Evolutionary conservation across 1,140 invertebrate species (phyloP), one percentile per base, ranked within the genome.

Genomic region (Cydia fagiglandana): DNA sequence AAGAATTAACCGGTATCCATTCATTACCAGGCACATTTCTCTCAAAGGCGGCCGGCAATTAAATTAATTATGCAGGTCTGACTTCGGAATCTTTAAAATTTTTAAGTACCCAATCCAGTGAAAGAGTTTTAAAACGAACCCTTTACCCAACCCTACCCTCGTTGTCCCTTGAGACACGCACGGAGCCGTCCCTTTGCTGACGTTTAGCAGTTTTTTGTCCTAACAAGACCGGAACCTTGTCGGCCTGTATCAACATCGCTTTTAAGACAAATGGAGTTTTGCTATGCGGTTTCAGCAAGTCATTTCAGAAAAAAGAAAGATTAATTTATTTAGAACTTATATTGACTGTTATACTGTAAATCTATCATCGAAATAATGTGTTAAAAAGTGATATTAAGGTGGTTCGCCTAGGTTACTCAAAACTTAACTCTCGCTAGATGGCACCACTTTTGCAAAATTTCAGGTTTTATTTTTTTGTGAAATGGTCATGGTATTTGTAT

Each of bases 41-140:
- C 30, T 38, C 64, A 30, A 68, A 68, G 34, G 9, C 28, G 7
- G 66, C 13, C n/a, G 38, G 28, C 66, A 41, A 45, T 70, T 70
- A 38, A 70, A 70, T 70, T 70, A 70, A 70, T 70, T 70, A 70
- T 70, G 66, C 66, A 70, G 38, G 17, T 34, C 64, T 64, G 64
- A 34, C 28, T 41, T 15, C 20, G 66, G 66, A 70, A 70, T 38
- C 66, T 70, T 70, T n/a, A 5, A 70, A 70, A 70, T 38, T 38
- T 70, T 38, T 70, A 38, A 66, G 17, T 17, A 38, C 66, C 34
- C 30, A 38, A 70, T 70, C 34, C 66, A 41, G 30, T 24, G n/a
- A 15, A 17, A 41, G 30, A 41, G 17, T 70, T 70, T 68, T 70
- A 17, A 41, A 61, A 41, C 34, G 34, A 38, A 10, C 66, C 66